phyloP scores from a whole-genome alignment of 2,797 vertebrate species.

The Merluccius polli region DNA sequence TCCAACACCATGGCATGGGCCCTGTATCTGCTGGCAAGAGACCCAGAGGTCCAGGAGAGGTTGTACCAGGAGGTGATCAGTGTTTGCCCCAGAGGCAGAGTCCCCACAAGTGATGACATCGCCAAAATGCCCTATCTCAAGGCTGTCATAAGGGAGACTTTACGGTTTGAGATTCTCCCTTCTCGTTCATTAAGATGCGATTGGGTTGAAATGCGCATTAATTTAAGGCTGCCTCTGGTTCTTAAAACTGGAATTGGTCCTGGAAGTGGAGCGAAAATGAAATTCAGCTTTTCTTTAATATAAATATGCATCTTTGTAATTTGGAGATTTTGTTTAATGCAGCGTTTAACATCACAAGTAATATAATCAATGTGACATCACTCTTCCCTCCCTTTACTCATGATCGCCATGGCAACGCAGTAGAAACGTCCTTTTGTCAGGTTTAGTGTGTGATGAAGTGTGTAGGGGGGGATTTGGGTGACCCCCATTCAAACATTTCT shows the following conservation, averaged over 20 bases:
- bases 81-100: conserved; percentile 63
- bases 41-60: conserved; percentile 68
- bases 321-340: too few relatives aligned
- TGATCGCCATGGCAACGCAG: too few relatives aligned
- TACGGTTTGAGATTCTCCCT: conserved; percentile 58
- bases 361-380: not conserved
- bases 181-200: not conserved
- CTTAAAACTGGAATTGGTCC: not conserved
- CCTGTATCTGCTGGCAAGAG: conserved; percentile 69
- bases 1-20: conserved; percentile 78
- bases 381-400: not conserved
- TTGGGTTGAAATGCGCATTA: not conserved
- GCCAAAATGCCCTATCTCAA: conserved; percentile 73
- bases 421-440: not conserved
- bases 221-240: not conserved
- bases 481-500: not conserved
- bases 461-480: not conserved
- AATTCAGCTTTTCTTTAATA: too few relatives aligned
- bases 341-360: too few relatives aligned
- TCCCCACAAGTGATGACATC: conserved; percentile 65
- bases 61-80: conserved; percentile 68
- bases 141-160: conserved; percentile 72
- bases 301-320: too few relatives aligned
- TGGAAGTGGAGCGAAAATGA: too few relatives aligned
- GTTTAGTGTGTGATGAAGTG: not conserved